Base-by-base conservation (phyloP, 2,113 vertebrate species). In the Eulemur rufifrons region DNA sequence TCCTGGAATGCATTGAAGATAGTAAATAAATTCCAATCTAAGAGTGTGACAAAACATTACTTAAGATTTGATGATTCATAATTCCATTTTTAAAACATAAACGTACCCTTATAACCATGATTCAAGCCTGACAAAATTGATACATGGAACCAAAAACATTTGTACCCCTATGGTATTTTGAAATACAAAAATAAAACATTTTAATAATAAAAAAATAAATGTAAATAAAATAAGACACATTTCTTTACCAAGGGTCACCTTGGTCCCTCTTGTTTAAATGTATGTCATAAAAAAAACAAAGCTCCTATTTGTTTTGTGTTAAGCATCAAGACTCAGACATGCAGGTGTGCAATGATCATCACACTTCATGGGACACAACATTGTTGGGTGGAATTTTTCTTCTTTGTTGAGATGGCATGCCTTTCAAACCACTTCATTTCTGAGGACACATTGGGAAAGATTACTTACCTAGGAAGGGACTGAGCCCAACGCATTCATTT, bases 71-170 rank as follows among this genome's bases (percentile, higher is more conserved):
- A 39, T 84, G 17, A 68, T 32, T 96, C 64, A 9, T 37, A 64
- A 50, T 80, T 90, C 34, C 56, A 81, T 71, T 88, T 93, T 76
- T 61, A 78, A 89, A 80, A 59, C 15, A 45, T 12, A 63, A 69
- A 77, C n/a, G 34, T 27, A 73, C 61, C 10, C 61, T 63, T 63
- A 63, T 29, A 63, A 61, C 59, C 23, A 3, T 61, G 9, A 63
- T 63, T 63, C 61, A 63, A 29, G 25, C 61, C 29, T 63, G 61
- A 63, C 27, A 63, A 63, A 63, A 63, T 63, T 63, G 59, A 63
- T 29, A 63, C 61, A 29, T 63, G 25, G 12, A 63, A 63, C 61
- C 61, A 29, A 63, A 63, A 63, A 27, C 61, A 63, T 63, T 63
- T 63, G 27, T 63, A 63, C 11, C 11, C 61, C 27, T 63, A 63